Conservation (phyloP, 37 sponge, comb jelly and placozoan genomes). For the Geodia barretti region DNA sequence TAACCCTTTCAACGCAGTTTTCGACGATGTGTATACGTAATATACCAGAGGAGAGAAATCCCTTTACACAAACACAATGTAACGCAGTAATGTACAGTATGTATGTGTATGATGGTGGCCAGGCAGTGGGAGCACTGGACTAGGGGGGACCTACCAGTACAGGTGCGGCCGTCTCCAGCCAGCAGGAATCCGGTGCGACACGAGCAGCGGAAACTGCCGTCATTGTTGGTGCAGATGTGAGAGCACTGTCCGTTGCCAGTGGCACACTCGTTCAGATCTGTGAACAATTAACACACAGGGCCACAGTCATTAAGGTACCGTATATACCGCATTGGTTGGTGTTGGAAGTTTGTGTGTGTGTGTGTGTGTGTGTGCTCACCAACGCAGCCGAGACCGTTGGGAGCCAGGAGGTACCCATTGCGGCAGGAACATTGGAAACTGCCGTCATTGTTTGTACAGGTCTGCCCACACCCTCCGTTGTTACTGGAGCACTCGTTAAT, state of each 20-base stretch:
- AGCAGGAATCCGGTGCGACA: conserved; percentile 45
- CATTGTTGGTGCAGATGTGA: conserved; percentile 49
- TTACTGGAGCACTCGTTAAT: conserved; percentile 51
- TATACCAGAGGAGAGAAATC: not conserved
- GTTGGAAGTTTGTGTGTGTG: not conserved
- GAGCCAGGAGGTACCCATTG: conserved; percentile 18
- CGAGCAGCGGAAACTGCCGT: conserved; percentile 39
- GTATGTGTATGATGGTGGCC: not conserved
- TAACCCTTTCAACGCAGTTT: too few relatives aligned
- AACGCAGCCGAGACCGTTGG: not conserved
- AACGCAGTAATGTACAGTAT: too few relatives aligned
- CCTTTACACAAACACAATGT: not conserved
- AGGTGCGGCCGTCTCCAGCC: conserved; percentile 20
- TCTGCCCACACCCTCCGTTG: conserved; percentile 52
- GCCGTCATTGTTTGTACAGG: conserved; percentile 33
- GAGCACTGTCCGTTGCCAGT: conserved; percentile 44
- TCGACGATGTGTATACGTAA: too few relatives aligned
- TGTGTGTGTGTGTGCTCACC: not conserved
- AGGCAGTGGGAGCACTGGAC: not conserved
- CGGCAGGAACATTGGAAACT: conserved; percentile 41
- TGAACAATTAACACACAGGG: not conserved
- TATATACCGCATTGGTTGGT: too few relatives aligned
- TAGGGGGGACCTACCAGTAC: conserved; percentile 16
- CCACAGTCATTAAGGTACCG: not conserved
- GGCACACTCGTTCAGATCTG: conserved; percentile 63